Base-by-base conservation (phyloP, 1,140 invertebrate species). In the Dolichoris vasculosae region DNA sequence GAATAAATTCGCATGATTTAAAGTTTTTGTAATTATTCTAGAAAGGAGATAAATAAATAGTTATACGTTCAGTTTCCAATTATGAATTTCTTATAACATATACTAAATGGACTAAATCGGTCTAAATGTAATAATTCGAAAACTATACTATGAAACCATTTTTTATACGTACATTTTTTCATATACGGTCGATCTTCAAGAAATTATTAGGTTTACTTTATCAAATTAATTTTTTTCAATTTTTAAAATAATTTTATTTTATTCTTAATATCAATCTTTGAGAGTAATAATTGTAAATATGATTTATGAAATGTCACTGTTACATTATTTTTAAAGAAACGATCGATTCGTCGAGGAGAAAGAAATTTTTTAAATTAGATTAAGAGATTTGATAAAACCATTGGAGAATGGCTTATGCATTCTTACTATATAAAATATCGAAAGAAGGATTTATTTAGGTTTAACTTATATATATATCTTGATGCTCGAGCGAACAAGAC, bases 91-190 rank as follows among this genome's bases (percentile, higher is more conserved):
- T 40, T 71, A 71, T 40, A 40, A 71, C 40, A 13, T 40, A 40
- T 40, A 71, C 38, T 71, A 71, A 71, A 40, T 71, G 67, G 35
- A 40, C 17, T 23, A 71, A 40, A 71, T 4, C 67, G 40, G 35
- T 20, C 35, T 40, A 71, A 23, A 3, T 71, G 67, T 40, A 71
- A 71, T 71, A 71, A 71, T 67, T 67, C 30, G 63, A 67, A 67
- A 67, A 30, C 38, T 71, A 26, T 71, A 71, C 35, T 71, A 40
- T 6, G 38, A 40, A 71, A 32, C 17, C 17, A 71, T 63, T n/a
- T 63, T 30, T n/a, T 6, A 40, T 23, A 20, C 20, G 20, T 71
- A 17, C 26, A 59, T 23, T 23, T 59, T 59, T 59, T 40, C 20
- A 71, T 23, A 8, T 71, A 71, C 9, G 2, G 11, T 63, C 26